Base-by-base conservation (phyloP, 2,888 invertebrate genomes). In the Lasioglossum figueresi region DNA sequence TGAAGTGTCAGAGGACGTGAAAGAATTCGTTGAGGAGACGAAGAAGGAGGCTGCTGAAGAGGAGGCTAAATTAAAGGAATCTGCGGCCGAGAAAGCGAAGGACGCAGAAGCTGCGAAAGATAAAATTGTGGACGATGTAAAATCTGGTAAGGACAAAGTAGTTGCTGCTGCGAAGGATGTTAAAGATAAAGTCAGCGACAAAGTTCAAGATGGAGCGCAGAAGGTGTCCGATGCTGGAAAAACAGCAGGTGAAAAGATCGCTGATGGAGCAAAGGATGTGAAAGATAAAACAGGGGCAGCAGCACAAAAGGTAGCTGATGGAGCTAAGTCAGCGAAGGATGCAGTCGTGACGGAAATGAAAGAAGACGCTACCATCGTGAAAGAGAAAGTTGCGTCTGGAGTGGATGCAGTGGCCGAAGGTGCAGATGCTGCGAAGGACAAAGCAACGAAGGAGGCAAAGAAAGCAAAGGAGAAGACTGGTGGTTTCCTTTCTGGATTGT, bases 21-120 rank as follows among this genome's bases (percentile, higher is more conserved):
- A 91, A 76, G 93, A 93, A 31, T 92, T 92, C 66, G 78, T 91
- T n/a, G 91, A 93, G 16, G 92, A 91, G 71, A 89, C 92, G 6
- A 93, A 93, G 81, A 83, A 90, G 23, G 90, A 91, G 70, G 91
- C 88, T n/a, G 78, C 80, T 2, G 83, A 83, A 8, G 91, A 91
- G 72, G 90, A 91, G 75, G 89, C 88, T 4, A 85, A 80, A 16
- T 86, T 86, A 0, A 87, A 79, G 31, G 90, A 88, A n/a, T 86
- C 88, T 3, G 83, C 85, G 3, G 87, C 78, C 0, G 81, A 84
- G 5, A 80, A 81, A 23, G n/a, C 79, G 10, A 90, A 90, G 14
- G 70, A 79, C 8, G 19, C 71, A 1, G 76, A 80, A 4, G 52
- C 31, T 12, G 40, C 74, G 0, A 80, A 84, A 31, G 72, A 82